These are phyloP conservation scores for Crematogaster levior DNA, from an alignment of 2,888 invertebrate species.

Conservation along the genomic window DNA sequence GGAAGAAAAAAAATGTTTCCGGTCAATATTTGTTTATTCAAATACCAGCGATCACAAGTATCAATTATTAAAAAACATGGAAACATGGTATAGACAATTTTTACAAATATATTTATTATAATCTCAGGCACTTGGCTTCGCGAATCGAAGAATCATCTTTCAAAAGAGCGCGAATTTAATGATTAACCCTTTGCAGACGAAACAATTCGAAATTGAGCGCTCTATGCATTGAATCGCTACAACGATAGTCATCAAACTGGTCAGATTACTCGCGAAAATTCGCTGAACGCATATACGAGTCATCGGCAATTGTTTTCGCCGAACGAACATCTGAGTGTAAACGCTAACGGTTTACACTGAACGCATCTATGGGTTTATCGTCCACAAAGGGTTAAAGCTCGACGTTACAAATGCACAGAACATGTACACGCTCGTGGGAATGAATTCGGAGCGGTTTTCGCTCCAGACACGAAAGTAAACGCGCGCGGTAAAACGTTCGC, in stretches of 20 bases:
- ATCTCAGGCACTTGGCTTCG: neutral
- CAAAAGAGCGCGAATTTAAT: neutral
- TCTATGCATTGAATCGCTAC: too few species aligned
- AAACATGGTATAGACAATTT: neutral
- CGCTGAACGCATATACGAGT: too few species aligned
- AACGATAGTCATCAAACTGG: too few species aligned
- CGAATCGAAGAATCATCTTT: neutral
- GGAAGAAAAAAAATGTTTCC: neutral
- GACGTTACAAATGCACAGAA: neutral
- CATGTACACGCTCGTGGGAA: neutral
- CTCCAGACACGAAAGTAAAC: neutral
- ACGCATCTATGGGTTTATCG: too few species aligned
- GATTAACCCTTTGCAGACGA: too few species aligned
- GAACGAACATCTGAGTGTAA: too few species aligned
- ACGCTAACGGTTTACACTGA: too few species aligned
- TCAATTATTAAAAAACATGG: neutral
- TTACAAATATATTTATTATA: neutral
- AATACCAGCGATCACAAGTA: neutral
- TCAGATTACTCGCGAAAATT: too few species aligned
- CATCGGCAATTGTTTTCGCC: too few species aligned
- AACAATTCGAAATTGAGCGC: too few species aligned
- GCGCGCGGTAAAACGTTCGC: constrained; percentile 6
- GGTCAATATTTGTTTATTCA: neutral
- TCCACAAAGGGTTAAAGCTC: too few species aligned
- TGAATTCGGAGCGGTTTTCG: neutral